These are phyloP conservation scores for Salmo trutta DNA, from an alignment of 2,797 vertebrate genomes.

Conservation along the genomic window DNA sequence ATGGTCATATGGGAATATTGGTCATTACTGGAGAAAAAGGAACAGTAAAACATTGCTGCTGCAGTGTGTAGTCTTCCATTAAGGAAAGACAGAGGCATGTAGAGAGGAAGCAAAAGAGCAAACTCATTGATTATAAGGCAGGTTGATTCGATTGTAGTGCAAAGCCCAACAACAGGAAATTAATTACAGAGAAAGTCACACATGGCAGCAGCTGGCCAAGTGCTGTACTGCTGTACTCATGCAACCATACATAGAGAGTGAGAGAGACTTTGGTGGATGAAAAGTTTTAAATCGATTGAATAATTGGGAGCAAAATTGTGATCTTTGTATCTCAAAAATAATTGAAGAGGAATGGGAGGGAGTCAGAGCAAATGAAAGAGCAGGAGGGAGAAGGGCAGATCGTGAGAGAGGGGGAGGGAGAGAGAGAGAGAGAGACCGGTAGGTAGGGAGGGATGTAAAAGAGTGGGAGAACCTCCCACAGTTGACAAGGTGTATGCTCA, in stretches of 20 bases:
- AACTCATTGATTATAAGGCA: constrained; percentile 53
- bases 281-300: too few relatives aligned
- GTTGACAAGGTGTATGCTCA: constrained; percentile 59
- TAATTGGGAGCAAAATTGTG: too few relatives aligned
- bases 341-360: background rate
- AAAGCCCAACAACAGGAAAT: constrained; percentile 58
- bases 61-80: constrained; percentile 24
- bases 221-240: background rate
- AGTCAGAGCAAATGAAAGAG: background rate
- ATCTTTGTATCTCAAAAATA: too few relatives aligned
- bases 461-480: constrained; percentile 56
- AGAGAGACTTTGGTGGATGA: too few relatives aligned
- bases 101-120: constrained; percentile 28
- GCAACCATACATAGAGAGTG: too few relatives aligned
- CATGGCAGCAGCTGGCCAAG: constrained; percentile 32
- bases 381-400: background rate
- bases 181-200: constrained; percentile 63
- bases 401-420: background rate
- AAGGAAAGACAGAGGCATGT: constrained; percentile 18
- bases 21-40: constrained; percentile 37
- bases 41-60: constrained; percentile 30
- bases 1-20: constrained; percentile 27
- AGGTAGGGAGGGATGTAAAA: background rate
- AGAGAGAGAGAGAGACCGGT: too few relatives aligned
- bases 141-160: constrained; percentile 75